Evolutionary conservation across 2,888 invertebrate genomes (phyloP).

Genomic region (Rhagium mordax): DNA sequence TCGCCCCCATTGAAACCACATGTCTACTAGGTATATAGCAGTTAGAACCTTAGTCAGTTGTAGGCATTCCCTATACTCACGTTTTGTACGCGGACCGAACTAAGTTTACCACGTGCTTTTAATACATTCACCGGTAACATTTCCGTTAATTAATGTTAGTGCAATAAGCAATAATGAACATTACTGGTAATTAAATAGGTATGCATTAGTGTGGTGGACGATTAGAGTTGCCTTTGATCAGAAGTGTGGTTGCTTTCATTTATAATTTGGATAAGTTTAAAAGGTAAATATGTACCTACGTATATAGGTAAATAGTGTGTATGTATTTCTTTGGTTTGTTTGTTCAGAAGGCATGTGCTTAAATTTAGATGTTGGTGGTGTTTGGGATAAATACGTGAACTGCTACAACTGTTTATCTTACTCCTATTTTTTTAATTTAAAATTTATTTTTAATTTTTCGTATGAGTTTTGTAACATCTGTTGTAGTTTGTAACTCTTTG

Average conservation of each 20-base stretch:
- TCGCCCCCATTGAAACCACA: constrained; percentile 12
- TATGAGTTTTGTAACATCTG: no score
- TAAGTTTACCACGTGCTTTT: background rate
- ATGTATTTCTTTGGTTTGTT: background rate
- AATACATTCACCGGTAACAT: constrained; percentile 12
- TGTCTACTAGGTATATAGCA: background rate
- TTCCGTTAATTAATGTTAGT: background rate
- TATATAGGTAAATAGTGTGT: background rate
- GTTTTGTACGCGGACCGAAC: constrained; percentile 13
- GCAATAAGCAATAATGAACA: background rate
- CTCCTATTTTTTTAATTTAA: no score
- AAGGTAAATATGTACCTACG: background rate
- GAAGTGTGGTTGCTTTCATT: background rate
- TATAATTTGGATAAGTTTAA: background rate
- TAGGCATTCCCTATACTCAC: constrained; percentile 1
- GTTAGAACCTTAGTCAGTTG: constrained; percentile 15
- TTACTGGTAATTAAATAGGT: background rate
- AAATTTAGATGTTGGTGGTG: background rate
- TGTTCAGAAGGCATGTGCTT: background rate
- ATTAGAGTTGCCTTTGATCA: background rate
- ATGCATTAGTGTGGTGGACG: background rate
- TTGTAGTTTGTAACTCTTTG: no score
- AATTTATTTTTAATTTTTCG: no score
- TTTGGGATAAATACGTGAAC: background rate
- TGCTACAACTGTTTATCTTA: no score